Base-by-base conservation (phyloP, 2,113 vertebrate species). In the Atlantisia rogersi region DNA sequence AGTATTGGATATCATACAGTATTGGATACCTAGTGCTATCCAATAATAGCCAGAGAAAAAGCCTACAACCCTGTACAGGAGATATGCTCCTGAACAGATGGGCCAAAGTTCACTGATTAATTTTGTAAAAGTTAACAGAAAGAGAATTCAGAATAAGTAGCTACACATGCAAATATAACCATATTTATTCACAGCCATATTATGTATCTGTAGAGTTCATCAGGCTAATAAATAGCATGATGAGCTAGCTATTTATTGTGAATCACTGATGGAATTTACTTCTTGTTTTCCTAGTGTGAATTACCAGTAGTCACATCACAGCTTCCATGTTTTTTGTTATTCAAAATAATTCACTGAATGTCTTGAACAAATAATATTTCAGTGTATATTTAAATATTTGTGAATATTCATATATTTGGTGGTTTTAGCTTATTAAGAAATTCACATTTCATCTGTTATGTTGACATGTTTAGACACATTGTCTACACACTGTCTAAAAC, bases 371-470 rank as follows among this genome's bases (percentile, higher is more conserved):
- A 82, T 71, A 68, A 8, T 32, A 69, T 82, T 86, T 76, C 50
- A 37, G 14, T 68, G 16, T 70, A 63, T 12, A 35, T 40, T 83
- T 92, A 88, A 8, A 37, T 44, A 69, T 62, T 68, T 71, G 73
- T 91, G 81, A 94, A 95, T 95, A 95, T 89, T 87, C 70, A 87
- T 65, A 15, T 53, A n/a, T 82, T 82, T 84, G 37, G 20, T 68
- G 11, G 1, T 15, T 91, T 52, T 50, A 58, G 12, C 5, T 82
- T 80, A 69, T 87, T 90, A 25, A 68, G 11, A 81, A 86, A 84
- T 69, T 84, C n/a, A 82, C 12, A 79, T 76, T 85, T 82, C 14
- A 39, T 84, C 21, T 73, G 9, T 15, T 89, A 82, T 82, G 48
- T 79, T 95, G n/a, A 68, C 32, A 60, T 5, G 31, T 73, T 88